These are phyloP conservation scores for Brachylomia viminalis DNA, from an alignment of 2,888 invertebrate genomes.

Conservation along the genomic window DNA sequence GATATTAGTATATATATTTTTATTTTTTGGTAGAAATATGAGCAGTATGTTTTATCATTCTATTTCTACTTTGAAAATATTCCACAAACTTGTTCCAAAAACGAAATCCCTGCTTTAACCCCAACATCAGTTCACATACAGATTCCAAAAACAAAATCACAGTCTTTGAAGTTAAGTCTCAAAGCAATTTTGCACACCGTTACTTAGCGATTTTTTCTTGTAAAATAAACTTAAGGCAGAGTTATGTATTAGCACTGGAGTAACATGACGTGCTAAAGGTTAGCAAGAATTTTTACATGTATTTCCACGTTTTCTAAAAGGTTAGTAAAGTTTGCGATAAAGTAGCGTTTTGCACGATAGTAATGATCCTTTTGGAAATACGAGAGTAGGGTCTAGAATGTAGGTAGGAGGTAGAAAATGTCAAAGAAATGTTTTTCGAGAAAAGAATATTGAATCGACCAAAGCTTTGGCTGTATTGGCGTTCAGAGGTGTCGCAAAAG, in stretches of 20 bases:
- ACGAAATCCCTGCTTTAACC: neutral
- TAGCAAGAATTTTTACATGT: slow-evolving; percentile 50
- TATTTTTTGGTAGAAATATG: neutral
- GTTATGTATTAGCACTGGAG: slow-evolving; percentile 42
- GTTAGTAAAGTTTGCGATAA: slow-evolving; percentile 36
- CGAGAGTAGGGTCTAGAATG: slow-evolving; percentile 37
- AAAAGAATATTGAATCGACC: slow-evolving; percentile 26
- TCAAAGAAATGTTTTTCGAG: slow-evolving; percentile 16
- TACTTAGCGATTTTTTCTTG: slow-evolving; percentile 44
- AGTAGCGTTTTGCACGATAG: slow-evolving; percentile 44
- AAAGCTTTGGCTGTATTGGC: slow-evolving; percentile 23
- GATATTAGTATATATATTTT: neutral
- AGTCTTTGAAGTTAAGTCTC: slow-evolving; percentile 39
- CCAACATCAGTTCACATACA: slow-evolving; percentile 25
- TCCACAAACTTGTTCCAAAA: neutral
- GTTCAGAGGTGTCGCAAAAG: neutral
- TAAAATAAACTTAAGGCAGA: slow-evolving; percentile 49
- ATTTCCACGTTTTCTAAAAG: slow-evolving; percentile 48
- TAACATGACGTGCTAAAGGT: slow-evolving; percentile 47
- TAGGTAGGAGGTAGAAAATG: slow-evolving; percentile 18
- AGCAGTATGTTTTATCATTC: neutral
- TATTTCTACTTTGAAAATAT: neutral
- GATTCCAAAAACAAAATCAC: slow-evolving; percentile 52
- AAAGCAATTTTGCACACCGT: slow-evolving; percentile 51
- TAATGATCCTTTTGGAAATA: slow-evolving; percentile 31